These are phyloP conservation scores for Melanophora roralis DNA, from an alignment of 2,888 invertebrate species.

Conservation along the genomic window DNA sequence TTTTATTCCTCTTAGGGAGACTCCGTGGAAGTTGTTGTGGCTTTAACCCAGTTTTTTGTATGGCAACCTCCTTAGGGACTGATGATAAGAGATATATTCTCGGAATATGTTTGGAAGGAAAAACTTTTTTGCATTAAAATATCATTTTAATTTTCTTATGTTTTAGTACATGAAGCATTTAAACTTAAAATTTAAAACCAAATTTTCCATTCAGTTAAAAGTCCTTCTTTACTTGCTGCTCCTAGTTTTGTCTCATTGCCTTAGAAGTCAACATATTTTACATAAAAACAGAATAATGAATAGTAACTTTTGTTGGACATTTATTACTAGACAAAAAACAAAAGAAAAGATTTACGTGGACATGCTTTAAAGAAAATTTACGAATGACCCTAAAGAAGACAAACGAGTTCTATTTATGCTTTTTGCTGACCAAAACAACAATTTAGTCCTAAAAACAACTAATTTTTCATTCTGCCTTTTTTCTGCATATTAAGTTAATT, in stretches of 20 bases:
- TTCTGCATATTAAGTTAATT: constrained; percentile 29
- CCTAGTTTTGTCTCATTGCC: background rate
- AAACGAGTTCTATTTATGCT: constrained; percentile 1
- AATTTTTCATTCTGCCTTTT: constrained; percentile 45
- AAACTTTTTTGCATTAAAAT: too few relatives aligned
- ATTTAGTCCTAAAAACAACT: constrained; percentile 39
- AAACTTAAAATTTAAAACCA: background rate
- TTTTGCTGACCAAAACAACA: constrained; percentile 14
- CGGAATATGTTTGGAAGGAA: too few relatives aligned
- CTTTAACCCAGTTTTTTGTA: too few relatives aligned
- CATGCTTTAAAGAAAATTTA: background rate
- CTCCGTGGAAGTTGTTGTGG: too few relatives aligned
- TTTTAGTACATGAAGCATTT: too few relatives aligned
- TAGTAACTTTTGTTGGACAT: constrained; percentile 42
- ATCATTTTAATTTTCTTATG: too few relatives aligned
- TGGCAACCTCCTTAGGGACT: too few relatives aligned
- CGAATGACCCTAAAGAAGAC: constrained; percentile 41
- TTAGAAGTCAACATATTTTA: constrained; percentile 29
- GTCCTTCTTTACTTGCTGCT: background rate
- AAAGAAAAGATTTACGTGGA: constrained; percentile 46
- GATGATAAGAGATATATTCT: too few relatives aligned
- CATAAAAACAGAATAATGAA: constrained; percentile 44
- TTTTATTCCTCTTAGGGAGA: too few relatives aligned
- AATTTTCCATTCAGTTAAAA: constrained; percentile 5
- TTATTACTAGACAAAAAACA: constrained; percentile 32